Percentiles rank a stretch among this genome's conserved stretches.
Evolutionary conservation across 2,888 invertebrate genomes (phyloP).

Genomic region (Agelastica alni): DNA sequence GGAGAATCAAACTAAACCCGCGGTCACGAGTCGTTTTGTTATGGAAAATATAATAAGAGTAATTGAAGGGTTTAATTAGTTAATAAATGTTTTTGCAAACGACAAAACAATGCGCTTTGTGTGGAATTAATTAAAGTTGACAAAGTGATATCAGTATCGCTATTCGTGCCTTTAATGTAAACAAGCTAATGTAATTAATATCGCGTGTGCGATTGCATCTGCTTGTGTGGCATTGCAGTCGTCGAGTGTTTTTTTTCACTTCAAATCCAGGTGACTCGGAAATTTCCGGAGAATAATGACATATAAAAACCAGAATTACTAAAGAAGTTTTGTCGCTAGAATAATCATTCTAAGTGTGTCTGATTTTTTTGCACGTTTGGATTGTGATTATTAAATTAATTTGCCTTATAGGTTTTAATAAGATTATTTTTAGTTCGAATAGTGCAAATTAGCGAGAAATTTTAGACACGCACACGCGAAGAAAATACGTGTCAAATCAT

Average conservation of each 20-base stretch:
- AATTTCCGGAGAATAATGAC: too few species aligned
- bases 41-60: not conserved
- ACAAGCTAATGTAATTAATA: conserved; percentile 21
- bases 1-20: not conserved
- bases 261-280: too few species aligned
- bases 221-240: not conserved
- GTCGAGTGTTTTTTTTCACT: too few species aligned
- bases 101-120: conserved; percentile 19
- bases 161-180: conserved; percentile 10
- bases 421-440: too few species aligned
- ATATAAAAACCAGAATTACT: too few species aligned
- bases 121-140: conserved; percentile 20
- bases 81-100: conserved; percentile 12
- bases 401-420: too few species aligned
- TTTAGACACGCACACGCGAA: conserved; percentile 12
- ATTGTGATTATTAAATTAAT: too few species aligned
- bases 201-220: conserved; percentile 8
- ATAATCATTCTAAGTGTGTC: too few species aligned
- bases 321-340: too few species aligned
- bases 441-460: too few species aligned
- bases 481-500: conserved; percentile 15
- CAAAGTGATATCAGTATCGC: conserved; percentile 18
- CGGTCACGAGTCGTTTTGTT: not conserved
- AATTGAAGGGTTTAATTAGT: conserved; percentile 11
- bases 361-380: too few species aligned